Percentiles rank a stretch among this genome's conserved stretches.
Conservation (phyloP, 2,113 vertebrate species). For the Scatophagus argus region DNA sequence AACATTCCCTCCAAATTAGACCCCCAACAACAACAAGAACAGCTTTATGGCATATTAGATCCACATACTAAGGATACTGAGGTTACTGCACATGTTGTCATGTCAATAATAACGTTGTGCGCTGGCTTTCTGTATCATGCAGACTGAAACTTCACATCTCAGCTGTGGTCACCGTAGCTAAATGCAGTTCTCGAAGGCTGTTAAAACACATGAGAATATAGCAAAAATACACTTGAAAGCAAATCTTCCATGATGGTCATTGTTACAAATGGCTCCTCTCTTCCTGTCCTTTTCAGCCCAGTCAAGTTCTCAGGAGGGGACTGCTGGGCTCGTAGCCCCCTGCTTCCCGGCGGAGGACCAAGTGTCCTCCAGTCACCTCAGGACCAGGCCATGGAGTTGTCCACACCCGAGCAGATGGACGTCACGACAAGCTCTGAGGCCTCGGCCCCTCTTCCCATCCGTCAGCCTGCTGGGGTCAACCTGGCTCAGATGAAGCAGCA, state of each 20-base stretch:
- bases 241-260: neutral
- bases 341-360: constrained; percentile 61
- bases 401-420: constrained; percentile 96
- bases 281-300: constrained; percentile 83
- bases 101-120: neutral
- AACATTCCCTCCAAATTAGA: neutral
- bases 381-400: constrained; percentile 95
- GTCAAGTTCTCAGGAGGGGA: constrained; percentile 93
- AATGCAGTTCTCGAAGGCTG: too few species aligned
- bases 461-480: constrained; percentile 88
- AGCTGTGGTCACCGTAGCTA: too few species aligned
- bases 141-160: too few species aligned
- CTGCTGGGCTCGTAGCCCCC: constrained; percentile 92
- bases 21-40: neutral
- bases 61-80: neutral
- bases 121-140: neutral
- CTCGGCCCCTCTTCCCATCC: constrained; percentile 96
- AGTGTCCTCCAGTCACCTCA: constrained; percentile 68
- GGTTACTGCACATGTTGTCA: neutral
- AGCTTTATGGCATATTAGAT: neutral
- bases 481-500: constrained; percentile 93
- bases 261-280: neutral
- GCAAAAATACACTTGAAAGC: neutral
- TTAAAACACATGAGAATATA: neutral
- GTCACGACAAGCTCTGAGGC: constrained; percentile 91